Evolutionary conservation across 2,888 invertebrate genomes (phyloP), one percentile per base, ranked within the genome.

Genomic region (Lydus trimaculatus): DNA sequence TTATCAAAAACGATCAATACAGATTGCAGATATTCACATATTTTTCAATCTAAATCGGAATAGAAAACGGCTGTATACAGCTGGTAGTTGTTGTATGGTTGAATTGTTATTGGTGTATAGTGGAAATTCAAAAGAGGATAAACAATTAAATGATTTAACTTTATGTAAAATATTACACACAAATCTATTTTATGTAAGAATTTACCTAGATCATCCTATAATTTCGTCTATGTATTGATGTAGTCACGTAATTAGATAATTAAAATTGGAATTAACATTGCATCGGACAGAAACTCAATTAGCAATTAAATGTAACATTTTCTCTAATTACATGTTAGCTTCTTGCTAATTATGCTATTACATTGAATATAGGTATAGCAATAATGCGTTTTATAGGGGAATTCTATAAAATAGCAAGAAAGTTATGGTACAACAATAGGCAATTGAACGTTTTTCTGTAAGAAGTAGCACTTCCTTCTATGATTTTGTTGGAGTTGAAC

Each of bases 251-350:
- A 87, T 87, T 87, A 87, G 87, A 87, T 87, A 86, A 87, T 87
- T 87, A 87, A 87, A 87, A 87, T 87, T 87, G 86, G 87, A 87
- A 87, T 86, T 87, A 78, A 79, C 80, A 79, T 82, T 86, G 86
- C 86, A 86, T 86, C 86, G 85, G 85, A 84, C 85, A 86, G 86
- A 86, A 87, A 87, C 86, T 87, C 87, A 87, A 87, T 87, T 87
- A 87, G 87, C 87, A 87, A 87, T 87, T 87, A 87, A 87, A 87
- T 87, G 87, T 87, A 85, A 87, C 86, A 87, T 87, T 87, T 87
- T 87, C 87, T 86, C 86, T 87, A 87, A 87, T 87, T 87, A 87
- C 87, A 81, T 78, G 86, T 86, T 86, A 86, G 85, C 86, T 86
- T 86, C 86, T 84, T 85, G 82, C 85, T 86, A 86, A 86, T 86